Conservation (phyloP, 2,113 vertebrate species). For the Manacus vitellinus region DNA sequence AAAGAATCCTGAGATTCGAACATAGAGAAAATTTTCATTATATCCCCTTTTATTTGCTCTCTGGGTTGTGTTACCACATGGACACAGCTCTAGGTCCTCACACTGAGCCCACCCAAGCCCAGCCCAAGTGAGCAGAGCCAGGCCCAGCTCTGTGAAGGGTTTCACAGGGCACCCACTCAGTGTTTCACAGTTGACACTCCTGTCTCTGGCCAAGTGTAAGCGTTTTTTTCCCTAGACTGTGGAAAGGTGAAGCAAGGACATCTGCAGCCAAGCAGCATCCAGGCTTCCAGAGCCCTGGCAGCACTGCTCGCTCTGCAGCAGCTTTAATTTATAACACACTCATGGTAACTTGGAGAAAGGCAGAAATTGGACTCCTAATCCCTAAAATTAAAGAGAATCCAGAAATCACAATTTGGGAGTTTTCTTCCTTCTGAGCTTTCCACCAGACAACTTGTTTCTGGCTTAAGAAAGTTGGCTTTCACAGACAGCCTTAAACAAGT, state of each 20-base stretch:
- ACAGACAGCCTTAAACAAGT: neutral
- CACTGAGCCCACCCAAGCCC: neutral
- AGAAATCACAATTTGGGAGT: neutral
- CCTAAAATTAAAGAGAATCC: neutral
- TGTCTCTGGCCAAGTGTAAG: neutral
- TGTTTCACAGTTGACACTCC: neutral
- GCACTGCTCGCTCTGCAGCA: neutral
- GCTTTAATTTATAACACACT: neutral
- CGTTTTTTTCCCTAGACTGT: neutral
- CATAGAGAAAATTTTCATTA: rapidly evolving
- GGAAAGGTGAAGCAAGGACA: conserved; percentile 46
- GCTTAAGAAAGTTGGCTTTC: neutral
- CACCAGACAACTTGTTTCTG: neutral
- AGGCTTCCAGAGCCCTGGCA: neutral
- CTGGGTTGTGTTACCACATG: neutral
- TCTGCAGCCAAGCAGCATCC: conserved; percentile 3
- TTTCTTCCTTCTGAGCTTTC: neutral
- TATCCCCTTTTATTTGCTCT: neutral
- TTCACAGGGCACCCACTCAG: neutral
- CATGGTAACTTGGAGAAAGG: neutral
- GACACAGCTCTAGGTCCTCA: neutral
- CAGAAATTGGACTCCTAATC: neutral
- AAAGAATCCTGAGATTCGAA: neutral
- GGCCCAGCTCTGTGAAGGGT: neutral
- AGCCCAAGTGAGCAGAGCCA: neutral